These are phyloP conservation scores for Homarus americanus DNA, from an alignment of 1,140 invertebrate genomes.

Conservation along the genomic window DNA sequence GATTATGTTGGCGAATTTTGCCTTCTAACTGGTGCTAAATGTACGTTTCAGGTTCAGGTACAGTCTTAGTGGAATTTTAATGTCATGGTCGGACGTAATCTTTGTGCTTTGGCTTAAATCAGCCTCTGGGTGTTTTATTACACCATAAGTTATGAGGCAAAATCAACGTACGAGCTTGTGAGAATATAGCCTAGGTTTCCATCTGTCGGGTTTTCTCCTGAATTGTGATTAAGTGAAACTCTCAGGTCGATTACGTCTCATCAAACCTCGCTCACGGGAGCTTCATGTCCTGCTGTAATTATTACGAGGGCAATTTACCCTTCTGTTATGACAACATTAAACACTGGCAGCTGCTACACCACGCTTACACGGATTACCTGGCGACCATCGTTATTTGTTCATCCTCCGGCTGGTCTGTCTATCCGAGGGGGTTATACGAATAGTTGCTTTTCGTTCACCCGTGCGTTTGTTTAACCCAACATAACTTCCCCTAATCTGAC, in stretches of 20 bases:
- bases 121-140: no score
- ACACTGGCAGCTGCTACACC: not conserved
- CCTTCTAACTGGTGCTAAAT: no score
- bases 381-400: not conserved
- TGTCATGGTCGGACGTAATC: no score
- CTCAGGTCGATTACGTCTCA: conserved; percentile 3
- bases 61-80: no score
- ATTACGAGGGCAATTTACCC: conserved; percentile 4
- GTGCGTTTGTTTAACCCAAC: no score
- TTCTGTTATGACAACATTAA: conserved; percentile 8
- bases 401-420: not conserved
- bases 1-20: no score
- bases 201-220: not conserved
- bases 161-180: no score
- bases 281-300: not conserved
- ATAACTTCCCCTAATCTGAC: not conserved
- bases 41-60: no score
- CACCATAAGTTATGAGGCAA: no score
- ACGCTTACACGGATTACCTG: not conserved
- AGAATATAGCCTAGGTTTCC: no score
- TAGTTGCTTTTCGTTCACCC: not conserved
- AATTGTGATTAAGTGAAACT: conserved; percentile 14
- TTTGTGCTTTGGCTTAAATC: no score
- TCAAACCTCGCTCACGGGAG: conserved; percentile 10
- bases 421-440: not conserved